Percentiles rank a stretch among this genome's conserved stretches.
phyloP scores from a whole-genome alignment of 1,140 invertebrate species.

The Lerema accius region DNA sequence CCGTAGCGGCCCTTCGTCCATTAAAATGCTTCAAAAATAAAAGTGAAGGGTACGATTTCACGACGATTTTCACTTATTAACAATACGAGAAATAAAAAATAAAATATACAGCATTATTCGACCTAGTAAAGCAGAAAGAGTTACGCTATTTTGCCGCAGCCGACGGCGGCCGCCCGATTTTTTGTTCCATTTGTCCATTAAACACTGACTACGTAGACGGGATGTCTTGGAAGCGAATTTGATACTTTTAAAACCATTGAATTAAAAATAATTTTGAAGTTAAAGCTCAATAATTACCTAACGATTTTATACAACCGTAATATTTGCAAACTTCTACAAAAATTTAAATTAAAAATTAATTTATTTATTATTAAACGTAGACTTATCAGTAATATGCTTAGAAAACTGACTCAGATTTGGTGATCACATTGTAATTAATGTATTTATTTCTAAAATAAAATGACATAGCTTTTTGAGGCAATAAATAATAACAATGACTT shows the following conservation, averaged over 20 bases:
- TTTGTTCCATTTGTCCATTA: constrained; percentile 56
- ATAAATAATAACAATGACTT: too few species aligned
- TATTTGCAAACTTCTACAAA: neutral
- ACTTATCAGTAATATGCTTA: too few species aligned
- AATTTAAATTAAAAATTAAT: too few species aligned
- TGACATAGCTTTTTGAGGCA: too few species aligned
- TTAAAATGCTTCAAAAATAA: constrained; percentile 37
- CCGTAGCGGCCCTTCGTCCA: constrained; percentile 10
- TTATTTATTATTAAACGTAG: too few species aligned
- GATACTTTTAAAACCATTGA: neutral
- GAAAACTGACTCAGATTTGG: too few species aligned
- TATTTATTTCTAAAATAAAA: too few species aligned
- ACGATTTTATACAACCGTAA: too few species aligned
- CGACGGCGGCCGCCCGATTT: constrained; percentile 59
- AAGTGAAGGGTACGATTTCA: constrained; percentile 60
- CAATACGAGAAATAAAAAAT: constrained; percentile 56
- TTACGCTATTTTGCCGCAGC: constrained; percentile 34
- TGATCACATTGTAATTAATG: too few species aligned
- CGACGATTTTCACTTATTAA: constrained; percentile 62
- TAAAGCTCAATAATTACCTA: too few species aligned
- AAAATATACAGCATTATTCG: constrained; percentile 64
- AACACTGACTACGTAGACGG: constrained; percentile 15
- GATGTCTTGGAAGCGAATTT: constrained; percentile 7
- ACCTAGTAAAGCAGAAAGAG: constrained; percentile 74
- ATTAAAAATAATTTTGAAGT: too few species aligned